Evolutionary conservation across 2,888 invertebrate genomes (phyloP), one percentile per base, ranked within the genome.

Genomic region (Cosmia trapezina): DNA sequence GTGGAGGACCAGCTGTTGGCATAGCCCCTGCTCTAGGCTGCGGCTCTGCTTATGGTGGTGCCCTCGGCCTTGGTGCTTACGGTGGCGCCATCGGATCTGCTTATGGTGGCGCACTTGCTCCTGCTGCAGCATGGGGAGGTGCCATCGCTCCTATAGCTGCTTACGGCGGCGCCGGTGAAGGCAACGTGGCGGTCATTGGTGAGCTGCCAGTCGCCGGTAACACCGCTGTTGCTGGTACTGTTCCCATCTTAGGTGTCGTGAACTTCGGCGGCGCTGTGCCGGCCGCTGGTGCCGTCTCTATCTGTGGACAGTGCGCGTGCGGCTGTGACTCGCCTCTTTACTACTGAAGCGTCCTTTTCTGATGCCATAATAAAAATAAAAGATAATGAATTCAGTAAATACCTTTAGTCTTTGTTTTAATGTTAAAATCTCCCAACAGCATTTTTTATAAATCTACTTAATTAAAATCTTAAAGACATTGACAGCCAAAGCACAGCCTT

Each of bases 221-320:
- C 56, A 82, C 82, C 59, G 70, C 64, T 49, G 22, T 82, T 66
- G 70, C 64, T 57, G 82, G 81, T 54, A 14, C 37, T 2, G 76
- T 92, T 5, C 92, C 92, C 2, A 89, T 90, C 83, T 41, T 89
- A n/a, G 89, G 89, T 1, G 87, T 86, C 8, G 91, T 92, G 0
- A 72, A 0, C 5, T 75, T 78, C 49, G 2, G 49, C 0, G 82
- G 82, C 0, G 37, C 45, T n/a, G 65, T 71, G 4, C 66, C 76
- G 0, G 78, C 83, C 69, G 86, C 53, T 68, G 83, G 83, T 41
- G 60, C 71, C 17, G 81, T 83, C 33, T 60, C 74, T 12, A 75
- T 83, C 47, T 7, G 28, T 4, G 81, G 81, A 33, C 43, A 78
- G 11, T 76, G 81, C 28, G 63, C 81, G 0, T 82, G 78, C n/a